Conservation (phyloP, 2,113 vertebrate species). For the Salminus brasiliensis region DNA sequence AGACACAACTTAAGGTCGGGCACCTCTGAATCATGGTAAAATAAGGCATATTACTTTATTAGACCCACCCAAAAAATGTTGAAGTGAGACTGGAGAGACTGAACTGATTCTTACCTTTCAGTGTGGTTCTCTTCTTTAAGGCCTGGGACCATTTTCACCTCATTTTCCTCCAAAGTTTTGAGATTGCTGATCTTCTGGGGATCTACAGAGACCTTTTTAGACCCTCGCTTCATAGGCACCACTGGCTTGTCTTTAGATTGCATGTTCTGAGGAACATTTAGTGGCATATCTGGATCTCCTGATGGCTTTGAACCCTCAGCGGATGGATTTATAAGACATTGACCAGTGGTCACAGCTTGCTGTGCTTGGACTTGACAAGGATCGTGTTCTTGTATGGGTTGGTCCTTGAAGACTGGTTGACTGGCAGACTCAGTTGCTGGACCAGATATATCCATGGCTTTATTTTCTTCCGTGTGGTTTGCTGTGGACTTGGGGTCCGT, state of each 20-base stretch:
- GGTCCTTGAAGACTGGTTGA: not conserved
- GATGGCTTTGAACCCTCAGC: not conserved
- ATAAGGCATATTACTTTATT: not conserved
- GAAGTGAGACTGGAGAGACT: not conserved
- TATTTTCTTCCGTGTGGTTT: not conserved
- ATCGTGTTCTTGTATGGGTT: not conserved
- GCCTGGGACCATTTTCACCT: not conserved
- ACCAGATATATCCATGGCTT: not conserved
- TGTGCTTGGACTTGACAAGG: not conserved
- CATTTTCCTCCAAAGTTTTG: not conserved
- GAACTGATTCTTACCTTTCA: slow-evolving; percentile 24
- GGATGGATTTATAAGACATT: not conserved
- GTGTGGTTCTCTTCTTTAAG: not conserved
- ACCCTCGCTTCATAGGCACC: slow-evolving; percentile 7
- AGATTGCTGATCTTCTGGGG: not conserved
- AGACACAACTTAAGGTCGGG: no score
- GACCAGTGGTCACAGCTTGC: not conserved
- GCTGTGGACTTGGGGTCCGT: not conserved
- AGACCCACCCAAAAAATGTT: not conserved
- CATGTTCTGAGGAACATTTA: not conserved
- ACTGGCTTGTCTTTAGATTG: not conserved
- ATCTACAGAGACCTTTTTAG: not conserved
- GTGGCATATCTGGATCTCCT: not conserved
- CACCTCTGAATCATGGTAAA: no score
- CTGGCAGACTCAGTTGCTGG: not conserved